Percentiles rank a stretch among this genome's conserved stretches.
Conservation (phyloP, 2,113 vertebrate genomes). For the Pristiophorus japonicus region DNA sequence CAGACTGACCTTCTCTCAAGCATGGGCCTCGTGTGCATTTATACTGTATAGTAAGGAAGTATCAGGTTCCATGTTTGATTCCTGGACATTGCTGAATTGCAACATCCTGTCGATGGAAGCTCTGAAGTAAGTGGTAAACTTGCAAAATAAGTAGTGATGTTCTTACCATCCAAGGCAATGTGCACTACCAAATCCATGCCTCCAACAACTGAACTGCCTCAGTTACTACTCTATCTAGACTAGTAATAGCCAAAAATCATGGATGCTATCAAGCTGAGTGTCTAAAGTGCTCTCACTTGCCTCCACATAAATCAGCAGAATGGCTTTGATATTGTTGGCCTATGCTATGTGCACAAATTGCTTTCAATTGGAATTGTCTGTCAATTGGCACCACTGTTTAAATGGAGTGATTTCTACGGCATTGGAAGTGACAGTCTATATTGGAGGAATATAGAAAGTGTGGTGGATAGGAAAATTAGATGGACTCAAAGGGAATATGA, state of each 20-base stretch:
- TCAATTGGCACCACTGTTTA: background rate
- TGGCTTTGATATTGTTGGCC: background rate
- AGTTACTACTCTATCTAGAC: background rate
- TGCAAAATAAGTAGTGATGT: background rate
- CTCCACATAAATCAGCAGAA: background rate
- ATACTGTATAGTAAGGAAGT: too few species aligned
- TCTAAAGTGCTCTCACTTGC: background rate
- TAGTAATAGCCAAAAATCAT: background rate
- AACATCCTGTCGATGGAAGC: background rate
- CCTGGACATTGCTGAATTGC: background rate
- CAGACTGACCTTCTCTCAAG: too few species aligned
- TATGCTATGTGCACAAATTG: background rate
- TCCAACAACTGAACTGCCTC: background rate
- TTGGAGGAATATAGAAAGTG: background rate
- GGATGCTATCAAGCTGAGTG: background rate
- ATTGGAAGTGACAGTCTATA: background rate
- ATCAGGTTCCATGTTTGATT: background rate
- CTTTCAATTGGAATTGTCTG: background rate
- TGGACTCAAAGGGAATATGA: too few species aligned
- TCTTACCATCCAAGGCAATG: background rate
- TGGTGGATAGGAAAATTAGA: background rate
- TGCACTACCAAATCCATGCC: background rate
- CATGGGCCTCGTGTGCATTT: too few species aligned
- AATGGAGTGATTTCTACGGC: background rate
- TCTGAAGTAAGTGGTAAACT: background rate